Conservation (phyloP, 2,888 invertebrate species). For the Acronicta leporina region DNA sequence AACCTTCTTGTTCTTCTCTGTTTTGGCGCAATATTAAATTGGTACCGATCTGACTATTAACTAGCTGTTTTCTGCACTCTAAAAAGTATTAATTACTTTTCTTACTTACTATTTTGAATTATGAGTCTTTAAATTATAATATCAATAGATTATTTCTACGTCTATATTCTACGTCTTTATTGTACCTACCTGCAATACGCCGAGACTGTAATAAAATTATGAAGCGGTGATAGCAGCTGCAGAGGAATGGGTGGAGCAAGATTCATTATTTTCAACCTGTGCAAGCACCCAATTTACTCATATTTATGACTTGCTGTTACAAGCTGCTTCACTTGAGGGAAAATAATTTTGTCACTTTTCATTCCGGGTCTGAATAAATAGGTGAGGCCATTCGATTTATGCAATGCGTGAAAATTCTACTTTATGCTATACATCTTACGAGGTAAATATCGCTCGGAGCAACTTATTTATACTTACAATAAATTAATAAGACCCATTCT, state of each 20-base stretch:
- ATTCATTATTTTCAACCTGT: constrained; percentile 28
- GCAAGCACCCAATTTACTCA: constrained; percentile 1
- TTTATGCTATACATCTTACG: too few species aligned
- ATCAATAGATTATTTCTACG: neutral
- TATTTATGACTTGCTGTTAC: constrained; percentile 12
- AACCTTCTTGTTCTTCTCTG: too few species aligned
- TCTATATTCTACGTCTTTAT: neutral
- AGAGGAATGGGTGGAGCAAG: constrained; percentile 15
- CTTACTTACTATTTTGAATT: too few species aligned
- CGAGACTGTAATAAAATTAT: constrained; percentile 37
- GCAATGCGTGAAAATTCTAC: neutral
- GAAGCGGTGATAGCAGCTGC: constrained; percentile 12
- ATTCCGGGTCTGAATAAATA: neutral
- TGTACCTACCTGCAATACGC: constrained; percentile 10
- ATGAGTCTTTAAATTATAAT: neutral
- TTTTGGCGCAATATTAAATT: too few species aligned
- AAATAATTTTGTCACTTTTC: constrained; percentile 2
- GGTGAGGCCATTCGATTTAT: neutral
- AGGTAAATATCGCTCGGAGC: too few species aligned
- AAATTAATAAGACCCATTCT: too few species aligned
- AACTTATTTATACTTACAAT: too few species aligned
- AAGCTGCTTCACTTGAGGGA: neutral
- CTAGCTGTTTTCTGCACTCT: too few species aligned
- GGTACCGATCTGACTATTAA: too few species aligned
- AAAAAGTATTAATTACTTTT: too few species aligned